These are phyloP conservation scores for Coccyzus lansbergi DNA, from an alignment of 2,797 vertebrate genomes.

Conservation along the genomic window DNA sequence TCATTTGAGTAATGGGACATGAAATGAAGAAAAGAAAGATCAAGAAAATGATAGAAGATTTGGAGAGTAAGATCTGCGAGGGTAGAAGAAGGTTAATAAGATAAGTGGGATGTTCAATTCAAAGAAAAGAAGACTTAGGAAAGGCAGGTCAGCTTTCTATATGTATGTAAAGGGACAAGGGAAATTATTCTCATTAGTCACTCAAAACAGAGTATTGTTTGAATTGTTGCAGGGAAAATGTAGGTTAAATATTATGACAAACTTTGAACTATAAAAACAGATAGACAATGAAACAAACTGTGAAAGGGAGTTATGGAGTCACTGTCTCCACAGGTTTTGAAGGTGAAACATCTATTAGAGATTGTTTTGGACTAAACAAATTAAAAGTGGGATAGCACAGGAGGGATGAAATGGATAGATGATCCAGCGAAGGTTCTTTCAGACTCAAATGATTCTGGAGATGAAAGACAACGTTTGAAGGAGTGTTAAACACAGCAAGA, in stretches of 20 bases:
- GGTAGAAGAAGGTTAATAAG: constrained; percentile 67
- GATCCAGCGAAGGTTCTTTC: constrained; percentile 22
- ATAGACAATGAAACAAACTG: constrained; percentile 40
- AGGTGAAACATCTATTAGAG: constrained; percentile 29
- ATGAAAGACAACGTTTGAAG: constrained; percentile 48
- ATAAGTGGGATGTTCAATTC: constrained; percentile 45
- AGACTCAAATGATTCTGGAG: neutral
- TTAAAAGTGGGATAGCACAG: neutral
- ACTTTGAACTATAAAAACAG: constrained; percentile 29
- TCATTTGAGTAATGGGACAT: constrained; percentile 63
- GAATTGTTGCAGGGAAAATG: constrained; percentile 52
- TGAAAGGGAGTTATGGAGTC: constrained; percentile 1
- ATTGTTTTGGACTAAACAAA: constrained; percentile 20
- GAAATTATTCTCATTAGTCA: constrained; percentile 69
- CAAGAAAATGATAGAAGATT: constrained; percentile 69
- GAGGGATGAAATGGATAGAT: neutral
- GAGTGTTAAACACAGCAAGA: constrained; percentile 29
- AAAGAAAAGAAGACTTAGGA: constrained; percentile 48
- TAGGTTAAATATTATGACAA: constrained; percentile 61
- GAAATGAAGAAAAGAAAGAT: constrained; percentile 64
- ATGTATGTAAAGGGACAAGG: constrained; percentile 57
- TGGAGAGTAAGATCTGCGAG: constrained; percentile 43
- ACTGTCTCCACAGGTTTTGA: neutral
- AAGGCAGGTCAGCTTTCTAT: constrained; percentile 55
- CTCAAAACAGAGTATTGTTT: constrained; percentile 55